Conservation (phyloP, 2,113 vertebrate genomes). For the Heptranchias perlo region DNA sequence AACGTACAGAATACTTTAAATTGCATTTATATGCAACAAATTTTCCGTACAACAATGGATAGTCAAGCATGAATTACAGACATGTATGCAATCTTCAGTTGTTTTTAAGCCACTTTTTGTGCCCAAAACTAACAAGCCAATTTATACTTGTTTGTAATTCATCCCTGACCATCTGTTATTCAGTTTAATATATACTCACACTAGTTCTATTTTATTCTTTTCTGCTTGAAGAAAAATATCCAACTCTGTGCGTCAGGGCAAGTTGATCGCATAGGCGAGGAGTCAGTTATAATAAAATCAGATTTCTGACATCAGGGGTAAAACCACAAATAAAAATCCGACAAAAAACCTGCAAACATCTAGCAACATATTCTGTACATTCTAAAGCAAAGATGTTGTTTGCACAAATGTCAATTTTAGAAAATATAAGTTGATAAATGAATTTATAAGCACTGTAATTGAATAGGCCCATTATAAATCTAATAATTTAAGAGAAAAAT, state of each 20-base stretch:
- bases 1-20: not conserved
- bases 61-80: not conserved
- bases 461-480: not conserved
- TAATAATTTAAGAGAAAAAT: not conserved
- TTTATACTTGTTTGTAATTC: not conserved
- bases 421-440: not conserved
- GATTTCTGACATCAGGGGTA: not conserved
- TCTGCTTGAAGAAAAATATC: not conserved
- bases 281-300: not conserved
- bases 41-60: not conserved
- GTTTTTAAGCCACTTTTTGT: not conserved
- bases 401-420: not conserved
- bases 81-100: not conserved
- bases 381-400: not conserved
- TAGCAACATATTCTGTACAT: not conserved
- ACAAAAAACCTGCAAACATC: not conserved
- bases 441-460: not conserved
- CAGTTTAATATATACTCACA: not conserved
- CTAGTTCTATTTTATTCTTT: not conserved
- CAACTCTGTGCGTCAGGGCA: not conserved
- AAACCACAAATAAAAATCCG: not conserved
- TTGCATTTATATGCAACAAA: not conserved
- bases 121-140: not conserved
- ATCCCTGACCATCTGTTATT: not conserved
- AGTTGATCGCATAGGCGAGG: not conserved